Percentiles rank a stretch among this genome's conserved stretches.
phyloP scores from a whole-genome alignment of 2,797 vertebrate species.

The Crenichthys baileyi region DNA sequence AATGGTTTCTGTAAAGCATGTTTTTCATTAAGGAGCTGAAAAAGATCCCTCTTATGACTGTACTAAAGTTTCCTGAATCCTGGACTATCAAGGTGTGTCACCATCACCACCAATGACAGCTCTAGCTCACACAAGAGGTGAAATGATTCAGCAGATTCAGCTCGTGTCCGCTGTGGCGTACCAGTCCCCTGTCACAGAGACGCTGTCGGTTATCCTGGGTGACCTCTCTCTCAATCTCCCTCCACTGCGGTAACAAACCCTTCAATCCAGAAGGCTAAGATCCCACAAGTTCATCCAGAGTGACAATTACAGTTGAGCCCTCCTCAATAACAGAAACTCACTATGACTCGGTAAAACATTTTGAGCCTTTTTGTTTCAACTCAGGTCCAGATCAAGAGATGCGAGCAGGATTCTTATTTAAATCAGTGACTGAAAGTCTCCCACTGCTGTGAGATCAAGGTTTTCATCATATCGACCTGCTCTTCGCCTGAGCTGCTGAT shows the following conservation, averaged over 20 bases:
- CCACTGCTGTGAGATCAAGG: constrained; percentile 22
- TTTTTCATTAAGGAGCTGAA: neutral
- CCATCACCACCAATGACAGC: constrained; percentile 53
- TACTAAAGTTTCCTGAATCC: constrained; percentile 22
- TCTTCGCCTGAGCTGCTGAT: constrained; percentile 44
- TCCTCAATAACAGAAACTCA: constrained; percentile 34
- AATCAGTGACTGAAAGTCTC: constrained; percentile 29
- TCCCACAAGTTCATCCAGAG: constrained; percentile 40
- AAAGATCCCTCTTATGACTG: neutral
- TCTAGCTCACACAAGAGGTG: constrained; percentile 51
- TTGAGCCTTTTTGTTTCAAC: constrained; percentile 25
- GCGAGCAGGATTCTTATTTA: constrained; percentile 35
- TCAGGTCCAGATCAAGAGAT: constrained; percentile 32
- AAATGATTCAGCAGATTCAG: constrained; percentile 75
- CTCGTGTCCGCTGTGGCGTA: constrained; percentile 53
- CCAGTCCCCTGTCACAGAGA: constrained; percentile 43
- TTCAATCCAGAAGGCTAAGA: constrained; percentile 53
- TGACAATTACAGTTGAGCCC: constrained; percentile 57
- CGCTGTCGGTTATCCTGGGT: constrained; percentile 56
- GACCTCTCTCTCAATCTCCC: constrained; percentile 54
- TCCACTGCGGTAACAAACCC: constrained; percentile 44
- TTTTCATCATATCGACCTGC: constrained; percentile 38
- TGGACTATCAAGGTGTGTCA: constrained; percentile 39
- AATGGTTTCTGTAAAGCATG: neutral
- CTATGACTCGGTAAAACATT: constrained; percentile 41